These are phyloP conservation scores for Thysanoteuthis rhombus DNA, from an alignment of 2,888 invertebrate species.

Conservation along the genomic window DNA sequence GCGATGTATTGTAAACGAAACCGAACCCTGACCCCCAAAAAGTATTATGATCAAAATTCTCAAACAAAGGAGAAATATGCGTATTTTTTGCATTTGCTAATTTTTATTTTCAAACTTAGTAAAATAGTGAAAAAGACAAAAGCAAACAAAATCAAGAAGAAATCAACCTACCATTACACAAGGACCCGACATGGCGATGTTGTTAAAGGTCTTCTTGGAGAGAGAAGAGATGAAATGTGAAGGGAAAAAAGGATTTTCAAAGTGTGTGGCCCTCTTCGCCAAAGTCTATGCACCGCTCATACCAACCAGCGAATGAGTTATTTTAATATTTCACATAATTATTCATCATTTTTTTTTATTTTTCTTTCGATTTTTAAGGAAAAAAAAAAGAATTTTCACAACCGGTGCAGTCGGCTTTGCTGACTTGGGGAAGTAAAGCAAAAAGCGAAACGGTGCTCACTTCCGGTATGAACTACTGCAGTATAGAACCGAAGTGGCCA, in stretches of 20 bases:
- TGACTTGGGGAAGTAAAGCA: not conserved
- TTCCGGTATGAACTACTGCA: not conserved
- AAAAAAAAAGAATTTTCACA: not conserved
- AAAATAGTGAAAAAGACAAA: too few species aligned
- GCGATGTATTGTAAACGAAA: too few species aligned
- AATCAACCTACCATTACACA: not conserved
- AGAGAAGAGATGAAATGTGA: not conserved
- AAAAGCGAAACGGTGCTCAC: not conserved
- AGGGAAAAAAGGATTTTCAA: not conserved
- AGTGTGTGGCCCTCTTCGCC: not conserved
- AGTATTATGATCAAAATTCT: too few species aligned
- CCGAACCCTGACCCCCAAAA: too few species aligned
- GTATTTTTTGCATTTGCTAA: too few species aligned
- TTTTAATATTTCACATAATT: not conserved
- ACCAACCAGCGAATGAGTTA: not conserved
- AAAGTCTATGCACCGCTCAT: conserved; percentile 12
- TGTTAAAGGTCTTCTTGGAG: not conserved
- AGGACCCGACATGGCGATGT: not conserved
- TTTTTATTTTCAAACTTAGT: not conserved
- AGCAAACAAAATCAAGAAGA: not conserved
- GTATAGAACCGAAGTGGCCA: not conserved
- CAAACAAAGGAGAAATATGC: too few species aligned
- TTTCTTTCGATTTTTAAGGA: not conserved
- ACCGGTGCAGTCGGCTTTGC: not conserved
- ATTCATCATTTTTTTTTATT: not conserved